Conservation (phyloP, 2,888 invertebrate species). For the Pristionchus arcanus region DNA sequence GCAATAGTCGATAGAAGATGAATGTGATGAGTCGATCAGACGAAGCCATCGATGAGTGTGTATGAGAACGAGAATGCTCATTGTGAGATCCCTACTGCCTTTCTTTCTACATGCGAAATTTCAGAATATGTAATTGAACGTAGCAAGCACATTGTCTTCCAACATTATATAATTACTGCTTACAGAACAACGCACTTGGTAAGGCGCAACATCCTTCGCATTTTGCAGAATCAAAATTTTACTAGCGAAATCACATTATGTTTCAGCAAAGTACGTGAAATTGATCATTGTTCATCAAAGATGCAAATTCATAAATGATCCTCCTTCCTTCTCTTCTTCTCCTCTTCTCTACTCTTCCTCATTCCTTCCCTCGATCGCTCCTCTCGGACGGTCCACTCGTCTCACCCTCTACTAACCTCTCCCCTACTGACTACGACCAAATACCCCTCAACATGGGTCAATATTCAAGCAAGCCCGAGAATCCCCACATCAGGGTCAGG, state of each 20-base stretch:
- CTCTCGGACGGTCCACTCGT: neutral
- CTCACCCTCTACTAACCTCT: conserved; percentile 19
- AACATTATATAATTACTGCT: too few relatives aligned
- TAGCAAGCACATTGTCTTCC: too few relatives aligned
- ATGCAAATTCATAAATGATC: neutral
- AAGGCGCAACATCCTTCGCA: too few relatives aligned
- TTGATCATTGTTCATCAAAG: neutral
- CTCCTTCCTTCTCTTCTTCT: neutral
- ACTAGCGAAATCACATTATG: too few relatives aligned
- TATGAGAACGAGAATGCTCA: neutral
- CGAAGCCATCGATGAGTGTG: neutral
- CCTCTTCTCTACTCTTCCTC: neutral
- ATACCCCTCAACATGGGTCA: conserved; percentile 22
- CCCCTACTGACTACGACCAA: neutral
- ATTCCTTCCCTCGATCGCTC: neutral
- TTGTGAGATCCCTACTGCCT: neutral
- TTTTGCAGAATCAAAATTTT: too few relatives aligned
- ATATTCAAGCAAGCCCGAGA: neutral
- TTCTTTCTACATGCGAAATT: too few relatives aligned
- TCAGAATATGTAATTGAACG: too few relatives aligned
- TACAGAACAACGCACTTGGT: too few relatives aligned
- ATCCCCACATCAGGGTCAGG: conserved; percentile 4
- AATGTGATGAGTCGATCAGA: neutral
- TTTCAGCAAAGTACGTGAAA: neutral
- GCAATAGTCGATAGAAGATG: too few relatives aligned